A percentile compares a stretch with the other conserved stretches of the same genome.
Conservation (phyloP, 2,888 invertebrate genomes). For the Stictocephala bisonia region DNA sequence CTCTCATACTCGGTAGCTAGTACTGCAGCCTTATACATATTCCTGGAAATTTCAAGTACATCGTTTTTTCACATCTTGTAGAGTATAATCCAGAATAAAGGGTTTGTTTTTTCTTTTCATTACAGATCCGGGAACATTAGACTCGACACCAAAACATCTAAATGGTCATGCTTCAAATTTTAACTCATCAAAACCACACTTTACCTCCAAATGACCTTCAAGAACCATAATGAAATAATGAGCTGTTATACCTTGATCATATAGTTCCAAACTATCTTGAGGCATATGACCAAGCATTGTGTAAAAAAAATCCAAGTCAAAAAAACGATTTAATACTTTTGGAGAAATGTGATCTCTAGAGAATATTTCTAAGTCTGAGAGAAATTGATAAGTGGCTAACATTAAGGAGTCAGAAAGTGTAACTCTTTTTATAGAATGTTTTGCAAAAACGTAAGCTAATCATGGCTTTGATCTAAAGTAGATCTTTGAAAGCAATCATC, state of each 20-base stretch:
- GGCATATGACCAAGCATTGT: not conserved
- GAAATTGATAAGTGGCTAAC: conserved; percentile 52
- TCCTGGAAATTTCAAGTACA: conserved; percentile 49
- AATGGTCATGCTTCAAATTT: conserved; percentile 54
- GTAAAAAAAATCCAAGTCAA: conserved; percentile 49
- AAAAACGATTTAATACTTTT: conserved; percentile 46
- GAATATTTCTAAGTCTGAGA: conserved; percentile 50
- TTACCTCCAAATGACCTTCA: conserved; percentile 52
- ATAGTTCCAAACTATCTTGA: conserved; percentile 23
- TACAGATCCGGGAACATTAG: not conserved
- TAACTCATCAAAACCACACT: conserved; percentile 50
- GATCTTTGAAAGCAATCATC: not conserved
- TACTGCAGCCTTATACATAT: conserved; percentile 50
- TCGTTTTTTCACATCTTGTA: conserved; percentile 48
- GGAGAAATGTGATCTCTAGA: conserved; percentile 46
- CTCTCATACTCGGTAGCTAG: conserved; percentile 47
- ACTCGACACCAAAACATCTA: conserved; percentile 52
- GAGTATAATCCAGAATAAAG: conserved; percentile 43
- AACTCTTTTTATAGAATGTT: too few relatives aligned
- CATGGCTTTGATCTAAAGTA: not conserved
- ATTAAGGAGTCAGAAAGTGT: conserved; percentile 49
- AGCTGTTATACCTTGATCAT: conserved; percentile 43
- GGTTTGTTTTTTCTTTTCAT: not conserved
- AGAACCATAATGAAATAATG: conserved; percentile 54
- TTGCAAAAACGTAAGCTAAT: not conserved